Conservation (phyloP, 2,797 vertebrate species). For the Mus spretus region DNA sequence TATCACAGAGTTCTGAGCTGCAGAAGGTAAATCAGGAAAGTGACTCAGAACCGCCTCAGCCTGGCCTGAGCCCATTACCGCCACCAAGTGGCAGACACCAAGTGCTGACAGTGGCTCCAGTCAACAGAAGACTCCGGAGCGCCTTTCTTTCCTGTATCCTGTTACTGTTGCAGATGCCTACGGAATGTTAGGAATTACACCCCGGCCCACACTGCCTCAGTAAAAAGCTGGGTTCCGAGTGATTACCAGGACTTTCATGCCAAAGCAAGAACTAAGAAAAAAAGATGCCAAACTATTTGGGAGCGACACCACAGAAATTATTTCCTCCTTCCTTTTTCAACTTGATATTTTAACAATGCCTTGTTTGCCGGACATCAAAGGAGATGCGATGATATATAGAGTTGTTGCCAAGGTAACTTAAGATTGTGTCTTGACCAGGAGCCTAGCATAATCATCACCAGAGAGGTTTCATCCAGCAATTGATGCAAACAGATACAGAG, state of each 20-base stretch:
- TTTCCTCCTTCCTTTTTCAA: slow-evolving; percentile 7
- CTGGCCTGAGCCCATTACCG: slow-evolving; percentile 54
- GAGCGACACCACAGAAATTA: background rate
- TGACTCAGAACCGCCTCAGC: background rate
- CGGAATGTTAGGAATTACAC: background rate
- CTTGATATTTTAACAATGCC: background rate
- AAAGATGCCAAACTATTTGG: background rate
- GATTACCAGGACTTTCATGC: background rate
- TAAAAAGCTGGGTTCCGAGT: background rate
- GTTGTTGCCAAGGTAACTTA: slow-evolving; percentile 42
- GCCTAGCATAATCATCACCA: background rate
- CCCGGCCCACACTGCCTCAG: background rate
- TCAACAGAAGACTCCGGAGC: fast-evolving
- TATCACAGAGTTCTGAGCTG: background rate
- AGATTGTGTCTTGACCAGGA: background rate
- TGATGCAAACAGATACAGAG: background rate
- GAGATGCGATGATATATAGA: background rate
- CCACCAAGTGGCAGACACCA: slow-evolving; percentile 71
- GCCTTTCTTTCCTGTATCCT: background rate
- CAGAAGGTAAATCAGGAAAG: background rate
- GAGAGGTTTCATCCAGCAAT: background rate
- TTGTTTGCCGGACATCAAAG: background rate
- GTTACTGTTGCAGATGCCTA: background rate
- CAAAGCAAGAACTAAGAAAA: background rate
- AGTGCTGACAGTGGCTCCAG: background rate